A percentile compares a stretch with the other conserved stretches of the same genome.
Evolutionary conservation across 2,797 vertebrate species (phyloP).

Genomic region (Coreius guichenoti): DNA sequence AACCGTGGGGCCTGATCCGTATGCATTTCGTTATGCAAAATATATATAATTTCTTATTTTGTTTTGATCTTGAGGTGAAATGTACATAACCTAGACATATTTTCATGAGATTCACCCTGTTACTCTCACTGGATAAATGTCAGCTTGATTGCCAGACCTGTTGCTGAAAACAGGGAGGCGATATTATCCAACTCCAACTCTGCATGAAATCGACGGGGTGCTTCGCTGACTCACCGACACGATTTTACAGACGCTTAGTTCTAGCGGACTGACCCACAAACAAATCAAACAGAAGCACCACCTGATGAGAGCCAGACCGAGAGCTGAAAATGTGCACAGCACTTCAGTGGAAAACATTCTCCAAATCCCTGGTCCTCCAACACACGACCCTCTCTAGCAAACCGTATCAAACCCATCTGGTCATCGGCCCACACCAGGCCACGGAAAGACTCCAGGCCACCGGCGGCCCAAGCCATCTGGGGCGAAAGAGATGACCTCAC

Average conservation of each 20-base stretch:
- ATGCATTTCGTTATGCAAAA: no score
- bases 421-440: background rate
- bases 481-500: conserved; percentile 41
- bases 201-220: background rate
- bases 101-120: background rate
- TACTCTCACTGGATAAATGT: background rate
- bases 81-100: background rate
- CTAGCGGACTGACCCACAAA: background rate
- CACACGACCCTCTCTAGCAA: conserved; percentile 4
- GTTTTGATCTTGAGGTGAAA: background rate
- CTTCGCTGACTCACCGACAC: background rate
- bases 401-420: conserved; percentile 48
- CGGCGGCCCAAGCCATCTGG: conserved; percentile 19
- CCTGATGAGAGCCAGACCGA: background rate
- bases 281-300: background rate
- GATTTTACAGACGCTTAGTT: conserved; percentile 12
- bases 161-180: background rate
- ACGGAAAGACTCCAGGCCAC: conserved; percentile 24
- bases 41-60: background rate
- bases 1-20: no score
- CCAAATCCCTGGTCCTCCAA: background rate
- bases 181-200: background rate
- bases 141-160: background rate
- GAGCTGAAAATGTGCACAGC: background rate
- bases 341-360: background rate